These are phyloP conservation scores for Lytechinus variegatus DNA, from an alignment of 35 echinoderm and acorn worm genomes.

Conservation along the genomic window DNA sequence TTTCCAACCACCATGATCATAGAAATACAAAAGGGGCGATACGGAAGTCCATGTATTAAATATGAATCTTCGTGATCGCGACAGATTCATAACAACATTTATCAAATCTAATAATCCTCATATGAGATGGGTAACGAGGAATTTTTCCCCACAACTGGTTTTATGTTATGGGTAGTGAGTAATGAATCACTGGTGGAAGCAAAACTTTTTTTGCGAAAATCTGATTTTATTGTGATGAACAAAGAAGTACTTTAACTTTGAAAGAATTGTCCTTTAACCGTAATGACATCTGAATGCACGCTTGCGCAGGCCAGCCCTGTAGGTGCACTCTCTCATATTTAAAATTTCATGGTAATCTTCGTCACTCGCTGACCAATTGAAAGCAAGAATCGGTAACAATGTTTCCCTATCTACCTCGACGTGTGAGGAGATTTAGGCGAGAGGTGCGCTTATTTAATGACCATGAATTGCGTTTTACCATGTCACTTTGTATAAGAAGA, in stretches of 20 bases:
- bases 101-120: too few species aligned
- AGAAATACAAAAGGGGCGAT: background rate
- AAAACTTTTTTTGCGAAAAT: too few species aligned
- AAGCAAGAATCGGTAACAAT: background rate
- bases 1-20: background rate
- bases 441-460: background rate
- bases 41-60: background rate
- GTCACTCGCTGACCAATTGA: background rate
- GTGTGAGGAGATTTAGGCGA: background rate
- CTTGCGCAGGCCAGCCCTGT: background rate
- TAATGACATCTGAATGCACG: background rate
- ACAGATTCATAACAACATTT: background rate
- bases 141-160: background rate
- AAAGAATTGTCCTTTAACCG: background rate
- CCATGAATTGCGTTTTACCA: background rate
- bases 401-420: background rate
- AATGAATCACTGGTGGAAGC: background rate
- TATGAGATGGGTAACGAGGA: too few species aligned
- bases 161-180: background rate
- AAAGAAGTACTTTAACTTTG: background rate
- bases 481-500: background rate
- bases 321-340: background rate
- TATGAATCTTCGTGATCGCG: background rate
- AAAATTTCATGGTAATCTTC: constrained; percentile 9
- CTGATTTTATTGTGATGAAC: too few species aligned